These are phyloP conservation scores for Cinara cedri DNA, from an alignment of 2,888 invertebrate genomes.

Conservation along the genomic window DNA sequence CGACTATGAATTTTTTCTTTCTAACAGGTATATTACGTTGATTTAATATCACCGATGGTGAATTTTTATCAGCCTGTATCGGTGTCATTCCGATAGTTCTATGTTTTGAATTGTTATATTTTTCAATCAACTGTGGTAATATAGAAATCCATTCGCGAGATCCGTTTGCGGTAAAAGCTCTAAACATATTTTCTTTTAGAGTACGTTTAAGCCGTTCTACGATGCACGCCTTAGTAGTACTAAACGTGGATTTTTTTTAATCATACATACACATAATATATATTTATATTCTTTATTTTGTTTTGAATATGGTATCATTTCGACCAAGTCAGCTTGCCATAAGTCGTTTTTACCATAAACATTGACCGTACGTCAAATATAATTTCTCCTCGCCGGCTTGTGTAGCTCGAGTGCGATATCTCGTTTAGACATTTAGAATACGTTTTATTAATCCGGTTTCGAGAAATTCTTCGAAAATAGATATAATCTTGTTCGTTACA, in stretches of 20 bases:
- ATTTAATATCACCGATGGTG: neutral
- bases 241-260: conserved; percentile 43
- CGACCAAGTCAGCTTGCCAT: conserved; percentile 64
- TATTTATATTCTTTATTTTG: conserved; percentile 60
- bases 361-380: conserved; percentile 59
- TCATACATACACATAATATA: conserved; percentile 31
- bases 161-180: conserved; percentile 52
- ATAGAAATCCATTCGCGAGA: conserved; percentile 59
- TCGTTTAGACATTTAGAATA: neutral
- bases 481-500: conserved; percentile 1
- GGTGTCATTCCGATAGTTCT: conserved; percentile 60
- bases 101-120: conserved; percentile 20
- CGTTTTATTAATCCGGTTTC: neutral
- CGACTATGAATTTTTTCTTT: conserved; percentile 60
- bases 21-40: neutral
- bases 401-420: neutral
- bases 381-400: conserved; percentile 6
- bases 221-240: conserved; percentile 25
- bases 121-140: conserved; percentile 58
- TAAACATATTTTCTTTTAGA: conserved; percentile 58
- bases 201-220: conserved; percentile 48
- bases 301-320: conserved; percentile 61
- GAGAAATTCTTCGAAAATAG: conserved; percentile 23
- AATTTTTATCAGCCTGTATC: conserved; percentile 59
- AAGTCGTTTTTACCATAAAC: conserved; percentile 63